Conservation (phyloP, 2,888 invertebrate species). For the Caenorhabditis zanzibari region DNA sequence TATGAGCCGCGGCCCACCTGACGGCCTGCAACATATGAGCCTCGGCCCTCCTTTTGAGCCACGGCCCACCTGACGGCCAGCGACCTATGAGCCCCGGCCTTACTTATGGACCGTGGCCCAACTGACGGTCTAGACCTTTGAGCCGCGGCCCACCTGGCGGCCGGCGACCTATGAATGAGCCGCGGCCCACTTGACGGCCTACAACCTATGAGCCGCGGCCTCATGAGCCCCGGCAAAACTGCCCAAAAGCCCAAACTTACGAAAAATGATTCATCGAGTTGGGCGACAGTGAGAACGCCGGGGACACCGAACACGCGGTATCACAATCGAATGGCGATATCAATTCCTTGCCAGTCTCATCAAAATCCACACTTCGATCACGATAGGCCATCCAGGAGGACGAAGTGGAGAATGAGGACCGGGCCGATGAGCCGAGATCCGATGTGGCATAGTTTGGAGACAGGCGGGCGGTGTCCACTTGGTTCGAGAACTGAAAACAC, state of each 20-base stretch:
- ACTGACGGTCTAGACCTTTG: no score
- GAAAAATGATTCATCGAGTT: conserved; percentile 61
- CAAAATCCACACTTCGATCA: conserved; percentile 67
- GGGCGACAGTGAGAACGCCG: conserved; percentile 56
- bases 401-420: conserved; percentile 75
- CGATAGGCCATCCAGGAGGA: conserved; percentile 80
- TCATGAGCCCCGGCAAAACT: neutral
- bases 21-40: no score
- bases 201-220: no score
- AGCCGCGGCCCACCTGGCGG: no score
- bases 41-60: no score
- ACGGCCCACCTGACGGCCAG: no score
- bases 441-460: conserved; percentile 82
- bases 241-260: conserved; percentile 19
- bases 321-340: conserved; percentile 64
- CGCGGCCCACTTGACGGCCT: no score
- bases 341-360: conserved; percentile 60
- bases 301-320: conserved; percentile 55
- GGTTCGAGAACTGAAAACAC: conserved; percentile 57
- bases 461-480: conserved; percentile 64
- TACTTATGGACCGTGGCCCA: no score
- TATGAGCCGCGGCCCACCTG: no score
- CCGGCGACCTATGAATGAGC: no score
- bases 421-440: conserved; percentile 81
- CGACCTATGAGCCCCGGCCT: no score